A percentile compares a stretch with the other conserved stretches of the same genome.
phyloP scores from a whole-genome alignment of 1,140 invertebrate genomes.

The Anastrepha obliqua region DNA sequence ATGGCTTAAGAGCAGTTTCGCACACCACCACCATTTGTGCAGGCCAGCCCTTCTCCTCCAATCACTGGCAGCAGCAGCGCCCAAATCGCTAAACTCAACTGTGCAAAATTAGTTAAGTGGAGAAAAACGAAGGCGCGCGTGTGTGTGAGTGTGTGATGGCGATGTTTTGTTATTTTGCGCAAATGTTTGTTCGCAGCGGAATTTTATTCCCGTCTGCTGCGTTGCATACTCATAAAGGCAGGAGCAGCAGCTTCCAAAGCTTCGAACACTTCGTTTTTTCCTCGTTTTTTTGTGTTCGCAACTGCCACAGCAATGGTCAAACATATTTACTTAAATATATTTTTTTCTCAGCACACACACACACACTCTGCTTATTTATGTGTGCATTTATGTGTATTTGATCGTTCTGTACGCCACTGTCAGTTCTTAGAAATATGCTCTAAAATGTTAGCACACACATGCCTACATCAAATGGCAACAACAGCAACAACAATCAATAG shows the following conservation, averaged over 20 bases:
- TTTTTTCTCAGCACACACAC: not conserved
- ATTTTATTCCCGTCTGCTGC: not conserved
- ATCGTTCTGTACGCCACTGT: not conserved
- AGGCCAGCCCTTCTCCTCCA: too few species aligned
- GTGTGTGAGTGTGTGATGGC: not conserved
- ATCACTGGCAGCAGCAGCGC: too few species aligned
- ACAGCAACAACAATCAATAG: not conserved
- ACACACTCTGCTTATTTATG: not conserved
- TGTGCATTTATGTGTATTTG: not conserved
- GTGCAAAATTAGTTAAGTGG: constrained; percentile 20
- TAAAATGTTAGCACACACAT: constrained; percentile 31
- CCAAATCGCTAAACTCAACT: not conserved
- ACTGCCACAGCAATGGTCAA: not conserved
- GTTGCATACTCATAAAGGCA: not conserved
- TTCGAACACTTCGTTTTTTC: not conserved
- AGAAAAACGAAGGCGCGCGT: not conserved
- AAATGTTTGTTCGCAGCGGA: not conserved
- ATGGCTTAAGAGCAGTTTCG: not conserved
- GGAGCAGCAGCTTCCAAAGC: not conserved
- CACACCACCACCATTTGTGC: not conserved
- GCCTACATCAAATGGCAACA: not conserved
- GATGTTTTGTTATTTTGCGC: constrained; percentile 17
- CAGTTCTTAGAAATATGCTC: constrained; percentile 39
- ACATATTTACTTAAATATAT: not conserved
- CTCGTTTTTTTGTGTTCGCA: not conserved